Conservation (phyloP, 2,888 invertebrate species). For the Crioceris asparagi region DNA sequence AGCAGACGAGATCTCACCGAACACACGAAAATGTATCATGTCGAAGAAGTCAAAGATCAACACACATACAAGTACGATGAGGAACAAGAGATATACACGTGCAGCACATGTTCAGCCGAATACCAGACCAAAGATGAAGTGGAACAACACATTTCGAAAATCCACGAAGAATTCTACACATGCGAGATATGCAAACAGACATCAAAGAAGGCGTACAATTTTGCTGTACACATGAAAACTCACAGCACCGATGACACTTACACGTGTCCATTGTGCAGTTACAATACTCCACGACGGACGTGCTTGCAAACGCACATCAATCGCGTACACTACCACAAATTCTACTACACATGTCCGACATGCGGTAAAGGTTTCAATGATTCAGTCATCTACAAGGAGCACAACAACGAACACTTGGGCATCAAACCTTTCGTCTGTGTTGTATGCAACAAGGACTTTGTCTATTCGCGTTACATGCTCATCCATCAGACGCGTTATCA, state of each 20-base stretch:
- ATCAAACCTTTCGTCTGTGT: conserved; percentile 37
- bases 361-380: conserved; percentile 43
- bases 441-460: conserved; percentile 38
- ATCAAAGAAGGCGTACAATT: conserved; percentile 29
- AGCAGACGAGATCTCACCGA: conserved; percentile 23
- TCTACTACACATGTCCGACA: conserved; percentile 38
- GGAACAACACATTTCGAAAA: conserved; percentile 24
- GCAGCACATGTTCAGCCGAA: conserved; percentile 27
- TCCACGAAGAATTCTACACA: conserved; percentile 30
- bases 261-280: conserved; percentile 27
- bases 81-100: conserved; percentile 24
- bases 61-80: conserved; percentile 28
- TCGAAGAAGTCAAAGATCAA: conserved; percentile 22
- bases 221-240: conserved; percentile 28
- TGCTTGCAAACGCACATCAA: conserved; percentile 43
- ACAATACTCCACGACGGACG: conserved; percentile 23
- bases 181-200: conserved; percentile 29
- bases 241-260: conserved; percentile 25
- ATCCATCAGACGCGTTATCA: conserved; percentile 31
- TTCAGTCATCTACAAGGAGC: conserved; percentile 37
- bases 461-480: conserved; percentile 28
- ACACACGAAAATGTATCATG: conserved; percentile 26
- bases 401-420: conserved; percentile 36
- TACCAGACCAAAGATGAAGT: conserved; percentile 26
- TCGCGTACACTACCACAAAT: conserved; percentile 43